Base-by-base conservation (phyloP, 2,797 vertebrate species). In the Sebastes nivosus region DNA sequence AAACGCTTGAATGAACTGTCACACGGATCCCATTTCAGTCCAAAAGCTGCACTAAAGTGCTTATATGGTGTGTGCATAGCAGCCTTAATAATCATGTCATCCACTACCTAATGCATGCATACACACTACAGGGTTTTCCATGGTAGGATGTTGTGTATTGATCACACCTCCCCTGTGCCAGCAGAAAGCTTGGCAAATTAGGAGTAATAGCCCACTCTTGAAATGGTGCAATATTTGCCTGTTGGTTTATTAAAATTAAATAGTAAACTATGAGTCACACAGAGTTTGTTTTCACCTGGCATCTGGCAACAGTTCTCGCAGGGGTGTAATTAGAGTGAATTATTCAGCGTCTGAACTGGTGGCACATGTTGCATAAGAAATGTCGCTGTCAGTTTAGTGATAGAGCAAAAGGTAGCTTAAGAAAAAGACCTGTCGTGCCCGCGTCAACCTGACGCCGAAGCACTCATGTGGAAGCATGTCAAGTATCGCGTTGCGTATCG, bases 391-490 rank as follows among this genome's bases (percentile, higher is more conserved):
- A n/a, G 74, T 66, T 68, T 32, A 46, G 54, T 14, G 32, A 65
- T 2, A 9, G 38, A 65, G 67, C 50, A 50, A 64, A 82, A 81
- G 75, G 67, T 75, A 8, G 13, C 38, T 42, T 54, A 88, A 82
- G 73, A 54, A 58, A 55, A 50, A 57, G 59, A 83, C 84, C 85
- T 75, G 82, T 69, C 72, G 46, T 82, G 81, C 54, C 66, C 50
- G 42, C 50, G 72, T 86, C 82, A 64, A 82, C 72, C 61, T 81
- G 88, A 88, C 67, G 78, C 30, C 27, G 54, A 52, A 79, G 61
- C 84, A 73, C 75, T 93, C 85, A 68, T 79, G 92, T 76, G 86
- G 90, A 92, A 93, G 89, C 85, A 86, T 87, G 93, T 91, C 91
- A 91, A 89, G 85, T 88, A 88, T 90, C 46, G 60, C 61, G 46